Evolutionary conservation across 2,113 vertebrate species (phyloP).

Genomic region (Rhabdornis inornatus): DNA sequence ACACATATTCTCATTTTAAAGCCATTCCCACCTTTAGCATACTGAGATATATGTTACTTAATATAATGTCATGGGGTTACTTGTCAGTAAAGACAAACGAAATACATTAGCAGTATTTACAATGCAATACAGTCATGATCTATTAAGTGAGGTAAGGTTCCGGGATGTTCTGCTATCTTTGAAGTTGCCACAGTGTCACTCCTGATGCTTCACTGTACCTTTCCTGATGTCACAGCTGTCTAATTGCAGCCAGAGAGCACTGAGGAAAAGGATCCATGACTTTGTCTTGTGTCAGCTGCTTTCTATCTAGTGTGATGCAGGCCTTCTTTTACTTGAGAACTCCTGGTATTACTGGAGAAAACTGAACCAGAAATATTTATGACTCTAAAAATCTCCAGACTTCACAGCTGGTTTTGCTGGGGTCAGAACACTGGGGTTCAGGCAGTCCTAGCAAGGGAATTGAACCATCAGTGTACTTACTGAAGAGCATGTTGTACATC

Average conservation of each 20-base stretch:
- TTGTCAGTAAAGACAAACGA: neutral
- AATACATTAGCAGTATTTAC: neutral
- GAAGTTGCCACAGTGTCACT: neutral
- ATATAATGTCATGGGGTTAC: too few relatives aligned
- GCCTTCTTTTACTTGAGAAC: neutral
- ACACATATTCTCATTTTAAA: neutral
- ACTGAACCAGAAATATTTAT: neutral
- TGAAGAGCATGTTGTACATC: neutral
- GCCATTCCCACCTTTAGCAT: neutral
- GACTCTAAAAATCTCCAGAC: neutral
- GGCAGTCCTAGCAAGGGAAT: neutral
- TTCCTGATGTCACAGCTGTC: fast-evolving
- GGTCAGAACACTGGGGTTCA: neutral
- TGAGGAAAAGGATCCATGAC: neutral
- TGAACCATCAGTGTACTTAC: neutral
- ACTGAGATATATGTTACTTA: neutral
- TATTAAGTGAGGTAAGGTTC: neutral
- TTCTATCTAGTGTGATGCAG: neutral
- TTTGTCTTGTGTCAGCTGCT: neutral
- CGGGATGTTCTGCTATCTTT: neutral
- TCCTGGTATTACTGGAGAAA: neutral
- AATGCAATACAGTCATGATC: neutral
- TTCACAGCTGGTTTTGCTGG: neutral
- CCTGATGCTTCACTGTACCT: fast-evolving
- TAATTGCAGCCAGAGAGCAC: neutral